Percentiles rank a stretch among this genome's conserved stretches.
Conservation (phyloP, 2,888 invertebrate genomes). For the Meiosimyza decipiens region DNA sequence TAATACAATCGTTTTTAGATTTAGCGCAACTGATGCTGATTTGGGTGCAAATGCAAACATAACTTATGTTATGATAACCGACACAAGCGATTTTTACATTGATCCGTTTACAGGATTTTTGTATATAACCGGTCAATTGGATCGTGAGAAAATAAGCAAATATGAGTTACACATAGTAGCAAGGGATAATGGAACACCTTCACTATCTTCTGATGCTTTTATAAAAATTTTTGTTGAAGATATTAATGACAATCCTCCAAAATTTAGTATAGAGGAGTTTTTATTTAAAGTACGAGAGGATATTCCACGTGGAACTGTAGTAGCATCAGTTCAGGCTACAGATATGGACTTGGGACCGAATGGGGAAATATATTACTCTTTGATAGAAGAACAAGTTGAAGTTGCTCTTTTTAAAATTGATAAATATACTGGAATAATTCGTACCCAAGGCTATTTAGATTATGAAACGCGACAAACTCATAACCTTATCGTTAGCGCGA, state of each 20-base stretch:
- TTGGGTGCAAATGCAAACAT: slow-evolving; percentile 83
- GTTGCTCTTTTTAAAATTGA: slow-evolving; percentile 80
- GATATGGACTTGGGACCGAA: slow-evolving; percentile 89
- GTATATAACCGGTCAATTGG: slow-evolving; percentile 79
- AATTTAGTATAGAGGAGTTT: slow-evolving; percentile 81
- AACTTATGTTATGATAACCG: slow-evolving; percentile 78
- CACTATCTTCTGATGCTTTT: slow-evolving; percentile 82
- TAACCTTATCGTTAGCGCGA: slow-evolving; percentile 85
- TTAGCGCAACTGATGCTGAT: slow-evolving; percentile 88
- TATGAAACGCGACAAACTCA: slow-evolving; percentile 91
- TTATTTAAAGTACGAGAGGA: slow-evolving; percentile 89
- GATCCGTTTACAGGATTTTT: slow-evolving; percentile 82
- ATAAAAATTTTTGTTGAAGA: slow-evolving; percentile 87
- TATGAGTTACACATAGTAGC: slow-evolving; percentile 85
- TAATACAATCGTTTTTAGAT: slow-evolving; percentile 85
- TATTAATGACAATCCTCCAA: slow-evolving; percentile 89
- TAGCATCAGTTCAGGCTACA: slow-evolving; percentile 82
- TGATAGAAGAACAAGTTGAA: slow-evolving; percentile 70
- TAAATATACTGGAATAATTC: slow-evolving; percentile 84
- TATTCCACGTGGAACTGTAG: slow-evolving; percentile 86
- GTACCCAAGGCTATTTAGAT: slow-evolving; percentile 82
- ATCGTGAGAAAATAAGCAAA: slow-evolving; percentile 84
- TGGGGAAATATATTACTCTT: slow-evolving; percentile 83
- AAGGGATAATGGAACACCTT: slow-evolving; percentile 76
- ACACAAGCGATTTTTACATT: slow-evolving; percentile 81